Evolutionary conservation across 2,797 vertebrate genomes (phyloP).

Genomic region (Acanthurus tractus): DNA sequence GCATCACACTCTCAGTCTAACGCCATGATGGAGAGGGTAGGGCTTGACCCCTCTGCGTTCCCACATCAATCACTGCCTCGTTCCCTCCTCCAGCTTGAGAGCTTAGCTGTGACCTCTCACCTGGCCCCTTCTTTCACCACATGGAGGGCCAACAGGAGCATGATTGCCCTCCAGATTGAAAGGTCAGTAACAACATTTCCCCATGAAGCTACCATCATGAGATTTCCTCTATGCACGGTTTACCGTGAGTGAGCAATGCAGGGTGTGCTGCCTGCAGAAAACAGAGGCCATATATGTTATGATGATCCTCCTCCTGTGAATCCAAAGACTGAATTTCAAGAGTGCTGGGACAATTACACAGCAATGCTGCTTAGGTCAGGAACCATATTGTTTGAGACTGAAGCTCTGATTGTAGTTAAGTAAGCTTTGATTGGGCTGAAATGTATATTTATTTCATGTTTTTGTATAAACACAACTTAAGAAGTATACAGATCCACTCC

Average conservation of each 20-base stretch:
- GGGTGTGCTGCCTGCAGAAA: slow-evolving; percentile 16
- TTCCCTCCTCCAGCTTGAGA: slow-evolving; percentile 53
- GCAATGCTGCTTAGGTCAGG: not conserved
- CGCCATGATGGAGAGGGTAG: slow-evolving; percentile 63
- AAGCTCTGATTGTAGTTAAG: too few species aligned
- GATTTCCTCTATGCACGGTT: slow-evolving; percentile 54
- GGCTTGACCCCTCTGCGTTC: slow-evolving; percentile 55
- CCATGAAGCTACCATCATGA: slow-evolving; percentile 43
- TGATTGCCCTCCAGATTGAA: slow-evolving; percentile 55
- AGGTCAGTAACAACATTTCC: slow-evolving; percentile 69
- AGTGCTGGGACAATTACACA: slow-evolving; percentile 5
- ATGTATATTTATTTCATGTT: not conserved
- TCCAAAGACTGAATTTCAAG: slow-evolving; percentile 12
- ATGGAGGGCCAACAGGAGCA: slow-evolving; percentile 51
- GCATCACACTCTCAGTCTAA: slow-evolving; percentile 40
- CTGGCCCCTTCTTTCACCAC: slow-evolving; percentile 60
- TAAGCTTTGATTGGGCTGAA: not conserved
- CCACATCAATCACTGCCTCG: slow-evolving; percentile 76
- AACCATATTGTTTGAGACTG: too few species aligned
- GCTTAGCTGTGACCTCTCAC: slow-evolving; percentile 68
- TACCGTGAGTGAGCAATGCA: slow-evolving; percentile 58
- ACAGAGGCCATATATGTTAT: slow-evolving; percentile 14
- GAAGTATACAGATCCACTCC: too few species aligned
- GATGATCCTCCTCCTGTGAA: slow-evolving; percentile 29
- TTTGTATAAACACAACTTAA: not conserved